Conservation (phyloP, 2,888 invertebrate genomes). For the Polyploca ridens region DNA sequence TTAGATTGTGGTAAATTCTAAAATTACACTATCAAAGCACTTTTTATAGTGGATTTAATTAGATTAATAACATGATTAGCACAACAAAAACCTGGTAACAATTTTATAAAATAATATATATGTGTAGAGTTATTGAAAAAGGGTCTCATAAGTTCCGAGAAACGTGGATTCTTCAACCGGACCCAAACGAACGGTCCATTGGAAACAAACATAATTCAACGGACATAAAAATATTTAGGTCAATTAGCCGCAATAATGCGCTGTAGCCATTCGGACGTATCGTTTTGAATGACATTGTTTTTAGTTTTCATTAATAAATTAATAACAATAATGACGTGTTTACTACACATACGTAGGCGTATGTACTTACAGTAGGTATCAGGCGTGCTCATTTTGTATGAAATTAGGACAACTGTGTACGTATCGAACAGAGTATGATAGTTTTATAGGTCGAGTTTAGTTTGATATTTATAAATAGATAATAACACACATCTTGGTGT, state of each 20-base stretch:
- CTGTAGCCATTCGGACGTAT: conserved; percentile 17
- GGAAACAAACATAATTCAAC: conserved; percentile 17
- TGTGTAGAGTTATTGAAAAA: no score
- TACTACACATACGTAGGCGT: conserved; percentile 21
- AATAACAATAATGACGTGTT: conserved; percentile 32
- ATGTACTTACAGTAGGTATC: conserved; percentile 36
- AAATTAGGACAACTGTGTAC: conserved; percentile 56
- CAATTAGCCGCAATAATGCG: conserved; percentile 33
- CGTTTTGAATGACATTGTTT: conserved; percentile 12
- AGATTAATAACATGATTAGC: no score
- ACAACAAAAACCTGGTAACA: no score
- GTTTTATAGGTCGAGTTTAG: conserved; percentile 60
- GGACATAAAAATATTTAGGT: conserved; percentile 32
- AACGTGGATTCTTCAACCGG: not conserved
- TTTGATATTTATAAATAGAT: conserved; percentile 59
- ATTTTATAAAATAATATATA: no score
- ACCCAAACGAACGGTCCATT: conserved; percentile 4
- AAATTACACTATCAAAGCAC: no score
- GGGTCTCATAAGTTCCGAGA: not conserved
- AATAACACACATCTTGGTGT: conserved; percentile 51
- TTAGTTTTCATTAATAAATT: conserved; percentile 37
- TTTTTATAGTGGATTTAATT: no score
- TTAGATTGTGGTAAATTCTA: no score
- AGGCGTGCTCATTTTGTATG: conserved; percentile 49
- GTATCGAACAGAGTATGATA: conserved; percentile 44